A percentile compares a stretch with the other conserved stretches of the same genome.
Evolutionary conservation across 2,888 invertebrate genomes (phyloP).

Genomic region (Aradus depressus): DNA sequence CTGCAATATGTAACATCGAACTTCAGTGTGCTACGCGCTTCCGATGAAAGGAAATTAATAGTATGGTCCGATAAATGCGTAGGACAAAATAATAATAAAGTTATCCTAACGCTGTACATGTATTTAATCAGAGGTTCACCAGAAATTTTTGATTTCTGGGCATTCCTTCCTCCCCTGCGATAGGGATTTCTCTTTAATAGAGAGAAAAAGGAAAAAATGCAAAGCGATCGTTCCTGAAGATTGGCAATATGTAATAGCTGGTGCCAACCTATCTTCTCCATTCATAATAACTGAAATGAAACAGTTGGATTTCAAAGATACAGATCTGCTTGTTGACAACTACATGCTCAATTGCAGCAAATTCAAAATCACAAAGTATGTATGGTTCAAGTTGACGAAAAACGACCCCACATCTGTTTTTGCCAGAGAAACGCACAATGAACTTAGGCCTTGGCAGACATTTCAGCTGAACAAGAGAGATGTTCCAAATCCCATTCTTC

Average conservation of each 20-base stretch:
- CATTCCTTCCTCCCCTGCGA: conserved; percentile 30
- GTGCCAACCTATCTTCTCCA: conserved; percentile 19
- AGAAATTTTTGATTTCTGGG: conserved; percentile 29
- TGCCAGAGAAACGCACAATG: conserved; percentile 21
- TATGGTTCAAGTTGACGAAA: conserved; percentile 26
- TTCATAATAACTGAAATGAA: conserved; percentile 18
- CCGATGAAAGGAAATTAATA: conserved; percentile 25
- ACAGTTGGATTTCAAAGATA: conserved; percentile 23
- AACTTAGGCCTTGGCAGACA: conserved; percentile 2
- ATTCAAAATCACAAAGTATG: conserved; percentile 26
- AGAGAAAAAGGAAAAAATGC: conserved; percentile 24
- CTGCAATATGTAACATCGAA: conserved; percentile 16
- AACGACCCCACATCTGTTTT: conserved; percentile 23
- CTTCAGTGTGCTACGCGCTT: conserved; percentile 13
- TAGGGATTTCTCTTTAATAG: conserved; percentile 28
- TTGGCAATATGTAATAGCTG: conserved; percentile 25
- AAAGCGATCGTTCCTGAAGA: conserved; percentile 24
- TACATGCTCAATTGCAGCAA: conserved; percentile 18
- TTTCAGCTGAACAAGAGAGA: neutral
- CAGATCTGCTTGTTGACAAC: conserved; percentile 17
- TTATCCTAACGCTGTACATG: conserved; percentile 23
- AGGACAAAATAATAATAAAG: conserved; percentile 30
- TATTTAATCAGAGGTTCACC: conserved; percentile 25
- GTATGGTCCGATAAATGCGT: conserved; percentile 30
- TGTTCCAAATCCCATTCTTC: too few species aligned